Evolutionary conservation across 2,797 vertebrate species (phyloP).

Genomic region (Otolemur crassicaudatus): DNA sequence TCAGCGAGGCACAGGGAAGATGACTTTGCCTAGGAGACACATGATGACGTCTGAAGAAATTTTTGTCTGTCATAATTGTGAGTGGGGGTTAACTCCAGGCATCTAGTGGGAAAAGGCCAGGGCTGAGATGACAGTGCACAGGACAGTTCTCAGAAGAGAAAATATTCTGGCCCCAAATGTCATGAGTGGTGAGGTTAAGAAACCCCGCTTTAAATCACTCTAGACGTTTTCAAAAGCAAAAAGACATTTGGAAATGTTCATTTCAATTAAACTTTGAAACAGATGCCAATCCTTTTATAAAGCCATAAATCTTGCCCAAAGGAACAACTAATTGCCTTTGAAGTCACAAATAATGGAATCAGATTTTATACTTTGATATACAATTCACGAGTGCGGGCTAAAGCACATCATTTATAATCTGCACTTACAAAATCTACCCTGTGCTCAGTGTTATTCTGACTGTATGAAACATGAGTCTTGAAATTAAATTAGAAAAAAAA

Average conservation of each 20-base stretch:
- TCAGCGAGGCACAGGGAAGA: neutral
- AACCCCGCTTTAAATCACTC: neutral
- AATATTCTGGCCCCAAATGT: neutral
- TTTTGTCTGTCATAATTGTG: neutral
- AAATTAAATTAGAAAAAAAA: conserved; percentile 2
- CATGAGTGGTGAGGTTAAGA: neutral
- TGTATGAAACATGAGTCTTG: neutral
- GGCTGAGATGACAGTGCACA: neutral
- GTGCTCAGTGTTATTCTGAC: neutral
- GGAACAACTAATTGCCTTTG: conserved; percentile 70
- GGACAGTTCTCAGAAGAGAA: neutral
- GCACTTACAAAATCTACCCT: neutral
- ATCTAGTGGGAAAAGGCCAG: neutral
- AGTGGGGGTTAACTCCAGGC: neutral
- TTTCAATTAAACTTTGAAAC: conserved; percentile 67
- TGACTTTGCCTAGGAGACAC: accelerated
- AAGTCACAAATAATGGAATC: conserved; percentile 74
- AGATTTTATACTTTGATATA: conserved; percentile 66
- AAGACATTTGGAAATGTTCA: conserved; percentile 54
- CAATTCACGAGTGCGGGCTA: neutral
- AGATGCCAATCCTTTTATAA: conserved; percentile 61
- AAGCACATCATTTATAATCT: conserved; percentile 45
- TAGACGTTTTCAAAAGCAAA: conserved; percentile 48
- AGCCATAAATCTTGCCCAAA: conserved; percentile 63
- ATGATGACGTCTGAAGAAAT: neutral